Evolutionary conservation across 1,140 invertebrate species (phyloP).

Genomic region (Archivesica marissinica): DNA sequence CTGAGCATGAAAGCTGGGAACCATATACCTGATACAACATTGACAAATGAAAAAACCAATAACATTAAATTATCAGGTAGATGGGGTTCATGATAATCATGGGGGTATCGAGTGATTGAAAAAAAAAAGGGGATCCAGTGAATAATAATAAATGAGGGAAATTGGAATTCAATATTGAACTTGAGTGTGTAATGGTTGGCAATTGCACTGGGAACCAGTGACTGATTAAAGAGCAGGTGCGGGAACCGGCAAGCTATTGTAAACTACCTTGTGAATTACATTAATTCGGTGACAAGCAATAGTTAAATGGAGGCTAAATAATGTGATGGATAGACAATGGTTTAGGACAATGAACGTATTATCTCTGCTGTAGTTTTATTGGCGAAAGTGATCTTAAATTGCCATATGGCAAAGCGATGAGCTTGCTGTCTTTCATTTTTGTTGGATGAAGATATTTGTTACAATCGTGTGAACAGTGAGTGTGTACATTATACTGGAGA

Average conservation of each 20-base stretch:
- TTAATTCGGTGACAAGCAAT: conserved; percentile 43
- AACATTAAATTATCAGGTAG: not conserved
- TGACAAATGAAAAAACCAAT: not conserved
- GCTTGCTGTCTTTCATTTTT: not conserved
- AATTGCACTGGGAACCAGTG: conserved; percentile 18
- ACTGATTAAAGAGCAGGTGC: conserved; percentile 29
- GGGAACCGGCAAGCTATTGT: conserved; percentile 36
- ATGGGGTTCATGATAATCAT: not conserved
- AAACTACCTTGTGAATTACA: conserved; percentile 54
- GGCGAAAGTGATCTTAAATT: conserved; percentile 29
- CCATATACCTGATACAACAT: not conserved
- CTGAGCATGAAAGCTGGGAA: not conserved
- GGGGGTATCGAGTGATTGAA: not conserved
- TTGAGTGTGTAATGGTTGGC: not conserved
- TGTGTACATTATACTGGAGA: not conserved
- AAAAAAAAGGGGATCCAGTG: not conserved
- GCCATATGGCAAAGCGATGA: not conserved
- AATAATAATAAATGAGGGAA: not conserved
- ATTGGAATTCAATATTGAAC: not conserved
- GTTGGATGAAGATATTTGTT: conserved; percentile 2
- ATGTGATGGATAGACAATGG: conserved; percentile 48
- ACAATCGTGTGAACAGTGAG: not conserved
- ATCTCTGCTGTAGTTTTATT: conserved; percentile 2
- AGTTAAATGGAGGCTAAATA: conserved; percentile 13
- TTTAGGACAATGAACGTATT: conserved; percentile 52